These are phyloP conservation scores for Scopus umbretta DNA, from an alignment of 2,113 vertebrate species.

Conservation along the genomic window DNA sequence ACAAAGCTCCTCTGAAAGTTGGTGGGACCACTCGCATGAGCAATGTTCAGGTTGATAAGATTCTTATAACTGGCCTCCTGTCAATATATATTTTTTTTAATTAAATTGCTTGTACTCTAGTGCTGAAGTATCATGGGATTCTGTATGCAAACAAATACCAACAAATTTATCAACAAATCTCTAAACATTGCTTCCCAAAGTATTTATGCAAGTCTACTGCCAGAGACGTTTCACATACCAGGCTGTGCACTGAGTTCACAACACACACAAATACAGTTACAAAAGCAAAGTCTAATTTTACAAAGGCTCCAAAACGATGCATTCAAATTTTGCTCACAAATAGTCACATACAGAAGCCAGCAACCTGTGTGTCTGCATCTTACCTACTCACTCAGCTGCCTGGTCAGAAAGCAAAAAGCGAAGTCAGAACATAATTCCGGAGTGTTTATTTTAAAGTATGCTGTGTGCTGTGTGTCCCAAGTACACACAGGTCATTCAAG, in stretches of 20 bases:
- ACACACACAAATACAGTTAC: neutral
- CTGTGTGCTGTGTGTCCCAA: neutral
- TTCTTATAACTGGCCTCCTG: neutral
- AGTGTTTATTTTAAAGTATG: neutral
- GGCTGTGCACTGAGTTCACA: neutral
- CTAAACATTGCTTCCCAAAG: slow-evolving; percentile 11
- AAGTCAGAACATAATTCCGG: neutral
- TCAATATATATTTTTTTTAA: neutral
- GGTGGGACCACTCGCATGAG: neutral
- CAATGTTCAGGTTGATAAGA: neutral
- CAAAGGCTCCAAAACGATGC: neutral
- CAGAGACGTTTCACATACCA: neutral
- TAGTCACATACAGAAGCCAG: neutral
- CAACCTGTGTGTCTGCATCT: neutral
- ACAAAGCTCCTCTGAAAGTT: neutral
- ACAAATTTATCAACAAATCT: neutral
- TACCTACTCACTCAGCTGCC: neutral
- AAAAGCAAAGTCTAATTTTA: neutral
- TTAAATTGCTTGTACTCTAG: neutral
- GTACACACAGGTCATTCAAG: neutral
- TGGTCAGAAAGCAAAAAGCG: neutral
- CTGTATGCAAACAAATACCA: neutral
- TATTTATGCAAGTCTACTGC: neutral
- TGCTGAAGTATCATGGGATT: neutral
- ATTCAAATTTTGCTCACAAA: neutral